Evolutionary conservation across 2,113 vertebrate genomes (phyloP).

Genomic region (Felis chaus): DNA sequence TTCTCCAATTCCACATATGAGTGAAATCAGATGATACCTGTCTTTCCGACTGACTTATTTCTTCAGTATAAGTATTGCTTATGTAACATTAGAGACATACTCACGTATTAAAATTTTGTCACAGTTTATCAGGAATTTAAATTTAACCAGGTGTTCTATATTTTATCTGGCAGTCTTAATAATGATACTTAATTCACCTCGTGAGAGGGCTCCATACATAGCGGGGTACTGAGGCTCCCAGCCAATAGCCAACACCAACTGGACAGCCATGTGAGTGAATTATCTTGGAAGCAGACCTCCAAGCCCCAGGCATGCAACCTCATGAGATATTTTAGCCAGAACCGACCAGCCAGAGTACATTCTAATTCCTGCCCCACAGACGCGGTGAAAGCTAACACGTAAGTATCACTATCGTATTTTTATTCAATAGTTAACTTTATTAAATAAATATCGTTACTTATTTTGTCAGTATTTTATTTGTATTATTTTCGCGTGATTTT

Average conservation of each 20-base stretch:
- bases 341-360: not conserved
- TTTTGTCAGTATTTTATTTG: too few species aligned
- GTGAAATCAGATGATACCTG: too few species aligned
- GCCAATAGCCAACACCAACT: not conserved
- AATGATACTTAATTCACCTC: not conserved
- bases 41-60: too few species aligned
- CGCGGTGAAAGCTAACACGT: not conserved
- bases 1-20: too few species aligned
- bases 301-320: too few species aligned
- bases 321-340: not conserved
- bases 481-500: not conserved
- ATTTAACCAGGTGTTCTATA: not conserved
- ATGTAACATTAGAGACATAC: not conserved
- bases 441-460: too few species aligned
- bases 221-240: not conserved
- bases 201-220: rapidly evolving
- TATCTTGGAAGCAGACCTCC: not conserved
- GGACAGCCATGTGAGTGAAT: too few species aligned
- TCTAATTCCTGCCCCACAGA: not conserved
- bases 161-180: not conserved
- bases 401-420: too few species aligned
- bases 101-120: not conserved
- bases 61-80: not conserved
- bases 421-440: too few species aligned
- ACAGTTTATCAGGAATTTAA: not conserved